phyloP scores from a whole-genome alignment of 2,888 invertebrate genomes.

The Fabriciana adippe region DNA sequence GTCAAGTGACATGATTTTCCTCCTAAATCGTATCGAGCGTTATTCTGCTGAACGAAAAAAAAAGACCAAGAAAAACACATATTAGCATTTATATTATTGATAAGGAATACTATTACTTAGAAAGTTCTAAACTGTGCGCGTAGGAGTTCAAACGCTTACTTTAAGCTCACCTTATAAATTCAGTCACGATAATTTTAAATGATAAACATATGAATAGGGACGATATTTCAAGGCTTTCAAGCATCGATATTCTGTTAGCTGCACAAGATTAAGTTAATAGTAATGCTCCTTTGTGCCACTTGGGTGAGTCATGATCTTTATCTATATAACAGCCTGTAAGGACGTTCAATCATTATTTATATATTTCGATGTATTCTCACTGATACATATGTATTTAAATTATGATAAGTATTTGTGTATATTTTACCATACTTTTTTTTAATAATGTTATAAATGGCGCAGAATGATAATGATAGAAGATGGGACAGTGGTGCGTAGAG shows the following conservation, averaged over 20 bases:
- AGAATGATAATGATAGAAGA: no score
- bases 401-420: background rate
- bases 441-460: background rate
- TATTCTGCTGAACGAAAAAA: no score
- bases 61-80: no score
- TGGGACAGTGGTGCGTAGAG: no score
- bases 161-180: constrained; percentile 18
- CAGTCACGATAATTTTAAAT: constrained; percentile 20
- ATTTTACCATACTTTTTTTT: background rate
- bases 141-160: constrained; percentile 2
- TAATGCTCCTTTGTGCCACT: constrained; percentile 57
- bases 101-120: no score
- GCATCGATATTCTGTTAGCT: constrained; percentile 43
- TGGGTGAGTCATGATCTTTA: constrained; percentile 52
- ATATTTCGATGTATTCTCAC: no score
- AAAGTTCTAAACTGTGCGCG: no score
- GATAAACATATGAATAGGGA: constrained; percentile 36
- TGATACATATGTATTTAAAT: no score
- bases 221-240: constrained; percentile 45
- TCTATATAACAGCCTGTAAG: constrained; percentile 47
- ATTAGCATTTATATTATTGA: no score
- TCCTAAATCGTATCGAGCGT: no score
- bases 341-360: constrained; percentile 43
- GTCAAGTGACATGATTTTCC: no score
- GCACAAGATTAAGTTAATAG: constrained; percentile 51